Percentiles rank a stretch among this genome's conserved stretches.
Evolutionary conservation across 1,140 invertebrate species (phyloP).

Genomic region (Brachionus calyciflorus): DNA sequence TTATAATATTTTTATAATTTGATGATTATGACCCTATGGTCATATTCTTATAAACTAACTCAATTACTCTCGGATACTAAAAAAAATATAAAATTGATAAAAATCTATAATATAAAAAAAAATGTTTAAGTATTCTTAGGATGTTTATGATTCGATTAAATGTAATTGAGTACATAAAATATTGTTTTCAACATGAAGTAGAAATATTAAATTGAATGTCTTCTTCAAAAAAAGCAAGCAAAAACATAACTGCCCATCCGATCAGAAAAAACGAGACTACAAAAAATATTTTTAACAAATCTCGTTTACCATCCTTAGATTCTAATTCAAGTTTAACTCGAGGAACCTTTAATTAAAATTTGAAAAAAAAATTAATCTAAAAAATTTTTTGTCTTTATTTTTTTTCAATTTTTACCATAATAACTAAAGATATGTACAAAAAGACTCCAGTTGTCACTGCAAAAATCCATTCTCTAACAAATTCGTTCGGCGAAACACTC

Average conservation of each 20-base stretch:
- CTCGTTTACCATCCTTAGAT: not conserved
- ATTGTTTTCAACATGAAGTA: slow-evolving; percentile 2
- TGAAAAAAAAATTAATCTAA: not conserved
- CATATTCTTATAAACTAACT: no score
- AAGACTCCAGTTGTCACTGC: slow-evolving; percentile 29
- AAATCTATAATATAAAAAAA: no score
- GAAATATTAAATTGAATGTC: slow-evolving; percentile 18
- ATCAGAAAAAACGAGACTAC: not conserved
- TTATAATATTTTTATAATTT: no score
- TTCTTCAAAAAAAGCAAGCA: slow-evolving; percentile 35
- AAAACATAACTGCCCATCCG: slow-evolving; percentile 36
- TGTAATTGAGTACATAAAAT: no score
- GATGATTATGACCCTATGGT: no score
- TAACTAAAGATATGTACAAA: slow-evolving; percentile 21
- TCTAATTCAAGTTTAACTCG: slow-evolving; percentile 5
- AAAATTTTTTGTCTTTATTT: not conserved
- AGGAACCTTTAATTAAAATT: not conserved
- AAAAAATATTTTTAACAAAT: not conserved
- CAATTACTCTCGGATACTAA: no score
- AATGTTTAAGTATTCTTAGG: no score
- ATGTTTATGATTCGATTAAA: no score
- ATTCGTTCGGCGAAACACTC: not conserved
- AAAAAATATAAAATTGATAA: no score
- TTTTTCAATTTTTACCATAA: slow-evolving; percentile 23
- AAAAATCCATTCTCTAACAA: slow-evolving; percentile 42